These are phyloP conservation scores for Anguilla rostrata DNA, from an alignment of 2,113 vertebrate species.

Conservation along the genomic window DNA sequence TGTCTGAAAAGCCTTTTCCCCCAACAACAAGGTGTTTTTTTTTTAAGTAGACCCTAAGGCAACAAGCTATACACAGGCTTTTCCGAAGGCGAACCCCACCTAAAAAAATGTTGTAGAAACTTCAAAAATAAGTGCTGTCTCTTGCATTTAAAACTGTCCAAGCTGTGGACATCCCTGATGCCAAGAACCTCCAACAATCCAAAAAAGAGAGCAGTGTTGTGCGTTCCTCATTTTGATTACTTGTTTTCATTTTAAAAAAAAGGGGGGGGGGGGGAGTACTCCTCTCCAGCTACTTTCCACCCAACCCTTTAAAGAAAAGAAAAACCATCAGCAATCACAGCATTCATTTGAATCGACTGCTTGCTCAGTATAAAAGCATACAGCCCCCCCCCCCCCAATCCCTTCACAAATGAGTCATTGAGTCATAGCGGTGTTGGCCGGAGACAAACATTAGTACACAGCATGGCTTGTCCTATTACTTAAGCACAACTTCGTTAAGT, in stretches of 20 bases:
- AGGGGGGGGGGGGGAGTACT: not conserved
- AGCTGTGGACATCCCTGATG: slow-evolving; percentile 4
- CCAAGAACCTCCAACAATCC: not conserved
- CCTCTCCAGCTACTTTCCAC: not conserved
- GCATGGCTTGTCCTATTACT: not conserved
- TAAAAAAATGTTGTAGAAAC: not conserved
- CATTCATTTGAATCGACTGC: too few species aligned
- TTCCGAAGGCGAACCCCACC: not conserved
- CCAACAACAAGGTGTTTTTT: not conserved
- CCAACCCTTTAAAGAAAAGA: not conserved
- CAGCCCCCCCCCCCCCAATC: too few species aligned
- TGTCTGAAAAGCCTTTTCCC: not conserved
- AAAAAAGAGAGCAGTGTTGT: slow-evolving; percentile 3
- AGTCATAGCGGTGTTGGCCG: not conserved
- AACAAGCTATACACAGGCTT: not conserved
- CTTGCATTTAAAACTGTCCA: not conserved
- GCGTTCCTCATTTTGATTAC: not conserved
- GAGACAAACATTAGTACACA: not conserved
- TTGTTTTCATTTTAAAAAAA: not conserved
- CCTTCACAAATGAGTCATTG: not conserved
- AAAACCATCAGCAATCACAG: not conserved
- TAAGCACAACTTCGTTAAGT: not conserved
- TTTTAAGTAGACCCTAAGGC: not conserved
- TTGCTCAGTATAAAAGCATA: too few species aligned
- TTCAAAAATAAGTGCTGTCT: not conserved